These are phyloP conservation scores for Spisula solida DNA, from an alignment of 2,888 invertebrate species.

Conservation along the genomic window DNA sequence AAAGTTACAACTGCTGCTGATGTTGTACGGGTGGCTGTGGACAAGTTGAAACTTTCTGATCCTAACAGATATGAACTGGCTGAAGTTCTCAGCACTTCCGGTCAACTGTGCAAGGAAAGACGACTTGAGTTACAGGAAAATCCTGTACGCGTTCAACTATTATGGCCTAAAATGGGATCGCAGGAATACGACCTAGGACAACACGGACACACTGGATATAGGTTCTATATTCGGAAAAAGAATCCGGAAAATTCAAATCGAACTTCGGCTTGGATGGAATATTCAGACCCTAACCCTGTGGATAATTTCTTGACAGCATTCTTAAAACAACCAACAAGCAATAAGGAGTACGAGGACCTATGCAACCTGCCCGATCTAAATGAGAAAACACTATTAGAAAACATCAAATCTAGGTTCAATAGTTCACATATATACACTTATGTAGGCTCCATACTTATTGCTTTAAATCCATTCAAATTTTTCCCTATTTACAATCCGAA, in stretches of 20 bases:
- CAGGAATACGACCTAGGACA: slow-evolving; percentile 72
- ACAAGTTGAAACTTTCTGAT: slow-evolving; percentile 78
- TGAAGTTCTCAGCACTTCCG: slow-evolving; percentile 94
- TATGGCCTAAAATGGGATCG: slow-evolving; percentile 87
- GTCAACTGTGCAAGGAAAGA: slow-evolving; percentile 97
- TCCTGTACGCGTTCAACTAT: slow-evolving; percentile 88
- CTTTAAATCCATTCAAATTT: slow-evolving; percentile 95
- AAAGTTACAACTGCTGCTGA: slow-evolving; percentile 90
- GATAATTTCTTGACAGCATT: slow-evolving; percentile 97
- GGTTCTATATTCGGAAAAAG: slow-evolving; percentile 96
- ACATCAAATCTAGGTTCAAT: slow-evolving; percentile 94
- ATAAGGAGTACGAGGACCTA: slow-evolving; percentile 97
- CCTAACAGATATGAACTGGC: slow-evolving; percentile 84
- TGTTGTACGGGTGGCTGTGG: slow-evolving; percentile 82
- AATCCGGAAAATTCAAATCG: slow-evolving; percentile 88
- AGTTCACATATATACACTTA: slow-evolving; percentile 98
- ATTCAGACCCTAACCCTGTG: slow-evolving; percentile 87
- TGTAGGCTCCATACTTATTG: slow-evolving; percentile 97
- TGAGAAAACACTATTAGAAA: slow-evolving; percentile 96
- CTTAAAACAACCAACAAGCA: slow-evolving; percentile 94
- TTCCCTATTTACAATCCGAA: slow-evolving; percentile 99
- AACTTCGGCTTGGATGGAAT: slow-evolving; percentile 92
- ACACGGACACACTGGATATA: slow-evolving; percentile 86
- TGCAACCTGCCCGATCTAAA: slow-evolving; percentile 98
- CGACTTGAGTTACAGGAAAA: slow-evolving; percentile 92